A percentile compares a stretch with the other conserved stretches of the same genome.
phyloP scores from a whole-genome alignment of 2,888 invertebrate species.

The Sclerodermus sp. region DNA sequence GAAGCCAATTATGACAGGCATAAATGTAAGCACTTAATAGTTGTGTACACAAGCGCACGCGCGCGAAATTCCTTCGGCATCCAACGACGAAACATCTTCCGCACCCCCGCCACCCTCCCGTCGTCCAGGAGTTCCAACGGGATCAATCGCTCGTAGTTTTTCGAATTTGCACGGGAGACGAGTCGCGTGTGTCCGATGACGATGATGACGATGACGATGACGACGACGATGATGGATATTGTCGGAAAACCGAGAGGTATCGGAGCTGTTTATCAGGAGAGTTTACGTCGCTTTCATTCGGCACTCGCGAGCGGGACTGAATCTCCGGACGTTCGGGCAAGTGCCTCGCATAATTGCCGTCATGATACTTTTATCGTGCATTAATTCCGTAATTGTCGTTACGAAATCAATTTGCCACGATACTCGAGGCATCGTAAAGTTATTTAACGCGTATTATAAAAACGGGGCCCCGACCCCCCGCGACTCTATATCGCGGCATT shows the following conservation, averaged over 20 bases:
- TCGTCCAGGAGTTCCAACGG: too few relatives aligned
- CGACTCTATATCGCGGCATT: background rate
- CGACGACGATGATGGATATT: too few relatives aligned
- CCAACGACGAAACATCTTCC: background rate
- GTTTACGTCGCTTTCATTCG: conserved; percentile 7
- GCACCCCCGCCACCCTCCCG: too few relatives aligned
- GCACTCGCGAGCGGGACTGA: conserved; percentile 25
- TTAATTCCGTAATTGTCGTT: conserved; percentile 43
- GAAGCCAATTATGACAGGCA: conserved; percentile 55
- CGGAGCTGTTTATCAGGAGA: background rate
- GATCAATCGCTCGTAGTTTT: too few relatives aligned
- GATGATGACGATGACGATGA: too few relatives aligned
- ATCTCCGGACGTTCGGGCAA: conserved; percentile 17
- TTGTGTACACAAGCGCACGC: conserved; percentile 46
- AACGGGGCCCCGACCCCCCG: conserved; percentile 25
- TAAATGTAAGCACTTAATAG: conserved; percentile 55
- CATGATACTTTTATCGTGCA: conserved; percentile 39
- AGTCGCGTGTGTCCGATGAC: too few relatives aligned
- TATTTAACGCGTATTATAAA: conserved; percentile 45
- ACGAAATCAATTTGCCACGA: conserved; percentile 43
- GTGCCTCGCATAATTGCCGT: conserved; percentile 34
- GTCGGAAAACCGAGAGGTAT: too few relatives aligned
- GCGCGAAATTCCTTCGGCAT: conserved; percentile 22
- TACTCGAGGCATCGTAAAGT: conserved; percentile 38
- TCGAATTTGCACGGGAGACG: too few relatives aligned